Conservation (phyloP, 2,797 vertebrate genomes). For the Limnodromus scolopaceus region DNA sequence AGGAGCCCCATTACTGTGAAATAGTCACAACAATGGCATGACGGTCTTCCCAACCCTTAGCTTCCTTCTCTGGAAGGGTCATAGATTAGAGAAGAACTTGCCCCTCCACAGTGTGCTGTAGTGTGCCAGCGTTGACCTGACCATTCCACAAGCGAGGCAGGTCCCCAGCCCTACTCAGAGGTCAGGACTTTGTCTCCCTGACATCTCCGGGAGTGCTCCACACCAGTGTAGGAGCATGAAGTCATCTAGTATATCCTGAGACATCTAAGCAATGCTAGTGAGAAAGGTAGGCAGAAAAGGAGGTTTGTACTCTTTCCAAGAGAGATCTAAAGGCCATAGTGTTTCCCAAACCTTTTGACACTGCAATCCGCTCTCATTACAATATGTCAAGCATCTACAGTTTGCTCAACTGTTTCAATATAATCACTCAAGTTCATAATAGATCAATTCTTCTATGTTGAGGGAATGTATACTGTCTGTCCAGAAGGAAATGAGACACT, state of each 20-base stretch:
- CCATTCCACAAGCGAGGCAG: accelerated
- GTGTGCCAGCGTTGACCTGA: not conserved
- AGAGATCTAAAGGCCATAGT: not conserved
- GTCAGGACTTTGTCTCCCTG: not conserved
- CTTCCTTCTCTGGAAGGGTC: not conserved
- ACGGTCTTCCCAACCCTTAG: not conserved
- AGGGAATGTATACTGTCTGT: not conserved
- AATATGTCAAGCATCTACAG: not conserved
- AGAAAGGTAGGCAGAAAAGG: not conserved
- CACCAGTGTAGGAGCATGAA: accelerated
- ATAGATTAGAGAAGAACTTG: not conserved
- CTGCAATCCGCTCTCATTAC: not conserved
- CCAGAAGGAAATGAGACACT: not conserved
- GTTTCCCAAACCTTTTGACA: not conserved
- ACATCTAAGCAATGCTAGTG: not conserved
- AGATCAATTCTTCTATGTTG: not conserved
- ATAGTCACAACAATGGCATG: not conserved
- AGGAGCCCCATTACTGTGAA: not conserved
- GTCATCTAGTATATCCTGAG: not conserved
- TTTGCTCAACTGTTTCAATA: not conserved
- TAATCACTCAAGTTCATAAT: not conserved
- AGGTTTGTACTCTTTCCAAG: not conserved
- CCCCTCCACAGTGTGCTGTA: not conserved
- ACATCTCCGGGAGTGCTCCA: accelerated
- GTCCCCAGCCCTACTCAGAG: not conserved